phyloP scores from a whole-genome alignment of 2,113 vertebrate species.

The Thamnaconus septentrionalis region DNA sequence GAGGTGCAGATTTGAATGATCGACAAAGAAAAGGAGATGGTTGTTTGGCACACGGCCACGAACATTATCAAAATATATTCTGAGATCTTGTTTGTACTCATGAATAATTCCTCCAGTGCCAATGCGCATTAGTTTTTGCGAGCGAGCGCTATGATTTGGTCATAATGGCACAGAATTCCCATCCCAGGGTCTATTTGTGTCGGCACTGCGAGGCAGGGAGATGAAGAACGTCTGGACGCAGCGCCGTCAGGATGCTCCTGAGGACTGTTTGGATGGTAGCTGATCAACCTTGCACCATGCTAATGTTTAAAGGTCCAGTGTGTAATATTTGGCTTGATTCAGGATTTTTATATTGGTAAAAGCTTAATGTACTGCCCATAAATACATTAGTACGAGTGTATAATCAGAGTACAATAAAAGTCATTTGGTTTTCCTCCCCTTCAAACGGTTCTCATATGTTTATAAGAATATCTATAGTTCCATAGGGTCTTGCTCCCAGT shows the following conservation, averaged over 20 bases:
- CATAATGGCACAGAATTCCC: slow-evolving; percentile 40
- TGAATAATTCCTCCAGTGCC: slow-evolving; percentile 32
- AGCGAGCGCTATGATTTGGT: slow-evolving; percentile 7
- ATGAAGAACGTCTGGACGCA: slow-evolving; percentile 39
- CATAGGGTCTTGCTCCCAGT: too few relatives aligned
- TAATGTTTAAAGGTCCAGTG: slow-evolving; percentile 27
- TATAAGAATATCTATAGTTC: too few relatives aligned
- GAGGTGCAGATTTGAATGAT: not conserved
- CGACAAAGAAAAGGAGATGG: not conserved
- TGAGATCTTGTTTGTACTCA: slow-evolving; percentile 20
- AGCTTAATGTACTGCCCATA: too few relatives aligned
- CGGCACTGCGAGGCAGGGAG: slow-evolving; percentile 25
- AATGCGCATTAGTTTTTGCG: slow-evolving; percentile 28
- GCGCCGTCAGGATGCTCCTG: slow-evolving; percentile 51
- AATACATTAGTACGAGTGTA: too few relatives aligned
- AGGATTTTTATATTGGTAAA: too few relatives aligned
- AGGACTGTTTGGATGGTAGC: slow-evolving; percentile 37
- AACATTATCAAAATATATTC: slow-evolving; percentile 7
- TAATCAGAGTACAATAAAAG: too few relatives aligned
- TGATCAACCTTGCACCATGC: slow-evolving; percentile 30
- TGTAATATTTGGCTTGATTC: too few relatives aligned
- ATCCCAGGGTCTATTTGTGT: slow-evolving; percentile 49
- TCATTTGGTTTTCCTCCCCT: too few relatives aligned
- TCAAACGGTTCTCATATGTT: too few relatives aligned
- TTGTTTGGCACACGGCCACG: not conserved